Percentiles rank a stretch among this genome's conserved stretches.
Evolutionary conservation across 2,888 invertebrate species (phyloP).

Genomic region (Perithous albicinctus): DNA sequence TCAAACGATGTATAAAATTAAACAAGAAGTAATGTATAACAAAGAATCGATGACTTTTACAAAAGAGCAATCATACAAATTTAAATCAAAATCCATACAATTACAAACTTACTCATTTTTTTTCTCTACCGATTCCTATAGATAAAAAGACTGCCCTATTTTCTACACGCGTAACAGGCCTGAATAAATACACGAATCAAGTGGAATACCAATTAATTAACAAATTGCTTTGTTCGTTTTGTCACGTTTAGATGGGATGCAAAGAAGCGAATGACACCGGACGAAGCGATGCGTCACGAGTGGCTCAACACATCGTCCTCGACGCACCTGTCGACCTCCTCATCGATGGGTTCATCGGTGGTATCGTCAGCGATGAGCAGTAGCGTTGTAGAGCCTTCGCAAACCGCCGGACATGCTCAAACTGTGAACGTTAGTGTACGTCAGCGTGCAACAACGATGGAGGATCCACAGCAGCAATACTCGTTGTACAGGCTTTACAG

Average conservation of each 20-base stretch:
- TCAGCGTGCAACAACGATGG: slow-evolving; percentile 86
- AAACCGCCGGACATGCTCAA: slow-evolving; percentile 75
- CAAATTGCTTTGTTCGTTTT: slow-evolving; percentile 62
- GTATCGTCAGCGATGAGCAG: slow-evolving; percentile 73
- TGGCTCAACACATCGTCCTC: slow-evolving; percentile 89
- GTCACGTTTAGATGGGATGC: slow-evolving; percentile 95
- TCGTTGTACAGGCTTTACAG: slow-evolving; percentile 83
- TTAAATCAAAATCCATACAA: too few relatives aligned
- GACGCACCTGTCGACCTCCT: slow-evolving; percentile 76
- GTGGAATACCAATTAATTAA: too few relatives aligned
- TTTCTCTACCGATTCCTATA: too few relatives aligned
- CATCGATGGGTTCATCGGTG: slow-evolving; percentile 74
- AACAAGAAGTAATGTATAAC: too few relatives aligned
- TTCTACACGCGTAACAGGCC: too few relatives aligned
- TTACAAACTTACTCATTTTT: too few relatives aligned
- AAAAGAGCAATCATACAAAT: too few relatives aligned
- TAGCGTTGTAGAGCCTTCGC: slow-evolving; percentile 70
- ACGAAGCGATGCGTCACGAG: slow-evolving; percentile 95
- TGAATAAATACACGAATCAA: too few relatives aligned
- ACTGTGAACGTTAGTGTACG: slow-evolving; percentile 82
- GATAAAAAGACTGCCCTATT: too few relatives aligned
- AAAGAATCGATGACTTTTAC: too few relatives aligned
- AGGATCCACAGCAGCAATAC: slow-evolving; percentile 83
- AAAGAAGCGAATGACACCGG: slow-evolving; percentile 95
- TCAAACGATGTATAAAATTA: too few relatives aligned